Percentiles rank a stretch among this genome's conserved stretches.
These are phyloP conservation scores for Altica lythri DNA, from an alignment of 2,888 invertebrate species.

Conservation along the genomic window DNA sequence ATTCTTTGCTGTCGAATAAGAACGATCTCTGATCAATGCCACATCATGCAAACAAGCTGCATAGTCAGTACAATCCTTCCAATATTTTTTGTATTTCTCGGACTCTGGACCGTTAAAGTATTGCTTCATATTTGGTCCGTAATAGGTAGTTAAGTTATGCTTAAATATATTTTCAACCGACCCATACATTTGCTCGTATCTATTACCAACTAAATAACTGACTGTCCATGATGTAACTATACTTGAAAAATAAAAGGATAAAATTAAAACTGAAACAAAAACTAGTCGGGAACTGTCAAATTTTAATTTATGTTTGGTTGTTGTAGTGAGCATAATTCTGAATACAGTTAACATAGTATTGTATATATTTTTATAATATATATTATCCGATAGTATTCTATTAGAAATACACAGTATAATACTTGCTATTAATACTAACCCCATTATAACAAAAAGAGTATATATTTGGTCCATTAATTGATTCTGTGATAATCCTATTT, in stretches of 20 bases:
- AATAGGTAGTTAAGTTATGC: slow-evolving; percentile 40
- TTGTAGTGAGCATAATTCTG: neutral
- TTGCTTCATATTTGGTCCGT: slow-evolving; percentile 34
- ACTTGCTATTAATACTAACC: neutral
- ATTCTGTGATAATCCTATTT: neutral
- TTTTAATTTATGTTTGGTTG: neutral
- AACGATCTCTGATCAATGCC: slow-evolving; percentile 38
- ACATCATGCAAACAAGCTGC: slow-evolving; percentile 41
- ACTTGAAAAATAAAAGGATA: slow-evolving; percentile 39
- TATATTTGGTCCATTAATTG: neutral
- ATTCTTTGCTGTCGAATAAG: slow-evolving; percentile 42
- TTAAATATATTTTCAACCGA: slow-evolving; percentile 40
- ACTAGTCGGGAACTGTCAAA: slow-evolving; percentile 4
- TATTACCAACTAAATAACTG: slow-evolving; percentile 39
- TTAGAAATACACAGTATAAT: neutral
- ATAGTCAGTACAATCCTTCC: slow-evolving; percentile 37
- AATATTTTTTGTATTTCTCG: slow-evolving; percentile 9
- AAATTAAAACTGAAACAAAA: slow-evolving; percentile 25
- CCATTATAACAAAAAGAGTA: neutral
- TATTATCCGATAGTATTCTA: neutral
- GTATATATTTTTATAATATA: neutral
- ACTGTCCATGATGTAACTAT: slow-evolving; percentile 43
- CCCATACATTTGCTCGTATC: slow-evolving; percentile 41
- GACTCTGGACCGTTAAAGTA: slow-evolving; percentile 35
- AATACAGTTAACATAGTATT: neutral